Conservation (phyloP, 2,113 vertebrate genomes). For the Gallinago paraguaiae region DNA sequence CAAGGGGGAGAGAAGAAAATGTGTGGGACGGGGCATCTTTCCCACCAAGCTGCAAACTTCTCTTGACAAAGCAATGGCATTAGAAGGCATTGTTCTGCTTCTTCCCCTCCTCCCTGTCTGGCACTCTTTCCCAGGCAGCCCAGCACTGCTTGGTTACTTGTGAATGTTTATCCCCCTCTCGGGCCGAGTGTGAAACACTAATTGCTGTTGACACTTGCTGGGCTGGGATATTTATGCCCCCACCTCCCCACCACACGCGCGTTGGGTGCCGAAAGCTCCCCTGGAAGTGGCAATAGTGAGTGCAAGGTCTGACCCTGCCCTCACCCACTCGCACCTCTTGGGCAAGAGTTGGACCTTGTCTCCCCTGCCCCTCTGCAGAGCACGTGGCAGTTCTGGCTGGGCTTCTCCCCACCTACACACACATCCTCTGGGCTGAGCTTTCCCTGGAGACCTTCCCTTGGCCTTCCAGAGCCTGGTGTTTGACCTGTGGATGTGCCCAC, state of each 20-base stretch:
- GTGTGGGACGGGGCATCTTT: background rate
- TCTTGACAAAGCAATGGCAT: background rate
- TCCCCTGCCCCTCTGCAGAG: background rate
- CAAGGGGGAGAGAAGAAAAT: background rate
- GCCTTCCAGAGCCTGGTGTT: background rate
- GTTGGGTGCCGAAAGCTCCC: background rate
- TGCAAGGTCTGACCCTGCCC: background rate
- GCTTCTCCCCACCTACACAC: background rate
- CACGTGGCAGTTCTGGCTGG: background rate
- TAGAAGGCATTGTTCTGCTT: background rate
- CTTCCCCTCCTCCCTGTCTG: slow-evolving; percentile 44
- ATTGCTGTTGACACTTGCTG: slow-evolving; percentile 52
- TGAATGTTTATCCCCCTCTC: background rate
- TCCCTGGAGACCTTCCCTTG: background rate
- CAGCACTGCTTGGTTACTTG: background rate
- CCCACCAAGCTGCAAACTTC: background rate
- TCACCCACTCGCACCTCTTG: background rate
- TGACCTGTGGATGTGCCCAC: background rate
- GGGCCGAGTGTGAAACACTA: slow-evolving; percentile 25
- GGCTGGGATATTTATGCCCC: background rate
- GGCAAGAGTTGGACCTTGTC: background rate
- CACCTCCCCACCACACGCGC: background rate
- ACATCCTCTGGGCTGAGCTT: background rate
- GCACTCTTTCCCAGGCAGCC: slow-evolving; percentile 1
- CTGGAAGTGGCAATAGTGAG: background rate